phyloP scores from a whole-genome alignment of 2,888 invertebrate genomes.

The Neoascia interrupta region DNA sequence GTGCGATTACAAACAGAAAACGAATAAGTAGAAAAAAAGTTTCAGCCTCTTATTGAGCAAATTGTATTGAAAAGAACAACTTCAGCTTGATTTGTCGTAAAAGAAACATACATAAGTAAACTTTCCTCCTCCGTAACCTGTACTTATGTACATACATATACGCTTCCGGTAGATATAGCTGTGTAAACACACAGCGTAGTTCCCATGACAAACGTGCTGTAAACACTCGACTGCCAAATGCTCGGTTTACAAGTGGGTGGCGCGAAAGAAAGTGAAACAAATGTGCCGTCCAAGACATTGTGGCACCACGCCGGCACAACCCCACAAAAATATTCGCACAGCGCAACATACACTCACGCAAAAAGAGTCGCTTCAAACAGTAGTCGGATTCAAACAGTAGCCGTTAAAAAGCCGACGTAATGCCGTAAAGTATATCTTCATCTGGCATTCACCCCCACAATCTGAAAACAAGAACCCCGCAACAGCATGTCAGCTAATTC shows the following conservation, averaged over 20 bases:
- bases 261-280: conserved; percentile 56
- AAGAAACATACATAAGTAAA: too few relatives aligned
- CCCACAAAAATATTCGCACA: conserved; percentile 4
- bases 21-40: too few relatives aligned
- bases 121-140: too few relatives aligned
- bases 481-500: conserved; percentile 45
- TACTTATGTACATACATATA: too few relatives aligned
- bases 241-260: conserved; percentile 52
- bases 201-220: conserved; percentile 26
- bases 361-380: not conserved
- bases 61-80: too few relatives aligned
- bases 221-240: conserved; percentile 52
- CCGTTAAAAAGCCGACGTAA: conserved; percentile 15
- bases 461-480: conserved; percentile 14
- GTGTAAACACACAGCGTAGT: too few relatives aligned
- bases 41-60: too few relatives aligned
- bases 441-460: conserved; percentile 16
- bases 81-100: too few relatives aligned
- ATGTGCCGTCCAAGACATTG: conserved; percentile 32
- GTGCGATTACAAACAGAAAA: too few relatives aligned
- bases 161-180: too few relatives aligned
- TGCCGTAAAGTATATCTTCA: not conserved
- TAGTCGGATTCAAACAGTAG: conserved; percentile 22
- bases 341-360: not conserved
- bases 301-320: conserved; percentile 56